phyloP scores from a whole-genome alignment of 2,888 invertebrate genomes.

The Polylopha cassiicola region DNA sequence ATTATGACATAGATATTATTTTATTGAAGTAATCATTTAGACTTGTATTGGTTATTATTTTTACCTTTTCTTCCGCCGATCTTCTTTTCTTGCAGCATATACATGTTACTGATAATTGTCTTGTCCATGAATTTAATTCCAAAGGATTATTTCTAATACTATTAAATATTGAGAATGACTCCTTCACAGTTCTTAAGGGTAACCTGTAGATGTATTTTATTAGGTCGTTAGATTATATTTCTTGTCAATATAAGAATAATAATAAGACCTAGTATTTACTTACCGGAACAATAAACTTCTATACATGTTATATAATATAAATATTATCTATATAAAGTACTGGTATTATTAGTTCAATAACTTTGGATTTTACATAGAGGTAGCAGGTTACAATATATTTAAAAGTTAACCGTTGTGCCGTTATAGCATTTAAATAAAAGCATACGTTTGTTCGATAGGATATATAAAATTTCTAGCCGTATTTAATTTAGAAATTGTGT shows the following conservation, averaged over 20 bases:
- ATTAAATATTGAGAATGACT: constrained; percentile 33
- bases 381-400: too few relatives aligned
- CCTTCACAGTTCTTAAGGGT: constrained; percentile 41
- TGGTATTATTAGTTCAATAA: constrained; percentile 11
- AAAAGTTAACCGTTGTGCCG: too few relatives aligned
- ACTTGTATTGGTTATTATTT: constrained; percentile 10
- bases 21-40: too few relatives aligned
- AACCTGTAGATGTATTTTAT: constrained; percentile 39
- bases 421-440: too few relatives aligned
- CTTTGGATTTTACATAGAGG: too few relatives aligned
- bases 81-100: constrained; percentile 76
- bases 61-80: constrained; percentile 80
- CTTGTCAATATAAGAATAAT: too few relatives aligned
- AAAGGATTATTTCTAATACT: constrained; percentile 28
- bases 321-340: constrained; percentile 4
- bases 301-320: constrained; percentile 42
- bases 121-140: constrained; percentile 29
- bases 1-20: too few relatives aligned
- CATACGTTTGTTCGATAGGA: too few relatives aligned
- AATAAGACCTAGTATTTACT: constrained; percentile 29
- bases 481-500: neutral
- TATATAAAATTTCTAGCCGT: too few relatives aligned
- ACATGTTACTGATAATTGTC: constrained; percentile 50
- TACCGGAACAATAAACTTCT: constrained; percentile 53
- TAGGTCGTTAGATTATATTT: constrained; percentile 8